A percentile compares a stretch with the other conserved stretches of the same genome.
These are phyloP conservation scores for Nothura maculosa DNA, from an alignment of 2,797 vertebrate species.

Conservation along the genomic window DNA sequence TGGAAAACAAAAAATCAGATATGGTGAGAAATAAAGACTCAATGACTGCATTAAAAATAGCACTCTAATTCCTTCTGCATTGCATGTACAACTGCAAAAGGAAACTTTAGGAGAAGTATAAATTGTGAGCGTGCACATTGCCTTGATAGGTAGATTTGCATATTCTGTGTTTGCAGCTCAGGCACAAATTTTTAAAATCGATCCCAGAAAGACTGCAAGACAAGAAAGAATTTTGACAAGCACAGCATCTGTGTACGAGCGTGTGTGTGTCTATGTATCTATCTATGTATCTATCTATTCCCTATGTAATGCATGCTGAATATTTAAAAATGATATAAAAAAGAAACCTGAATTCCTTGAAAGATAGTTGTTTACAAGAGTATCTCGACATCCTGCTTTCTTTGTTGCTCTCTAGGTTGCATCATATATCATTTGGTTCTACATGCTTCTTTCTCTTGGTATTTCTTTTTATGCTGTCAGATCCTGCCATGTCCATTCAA, in stretches of 20 bases:
- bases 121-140: not conserved
- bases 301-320: slow-evolving; percentile 60
- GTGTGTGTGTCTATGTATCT: not conserved
- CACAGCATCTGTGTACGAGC: slow-evolving; percentile 19
- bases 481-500: slow-evolving; percentile 84
- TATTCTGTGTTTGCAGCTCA: slow-evolving; percentile 55
- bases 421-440: slow-evolving; percentile 80
- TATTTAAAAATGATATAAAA: slow-evolving; percentile 69
- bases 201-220: slow-evolving; percentile 39
- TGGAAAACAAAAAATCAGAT: slow-evolving; percentile 36
- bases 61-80: not conserved
- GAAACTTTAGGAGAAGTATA: not conserved
- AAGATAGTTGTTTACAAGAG: slow-evolving; percentile 72
- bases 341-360: slow-evolving; percentile 67
- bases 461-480: slow-evolving; percentile 81
- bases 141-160: slow-evolving; percentile 22
- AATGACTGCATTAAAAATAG: not conserved
- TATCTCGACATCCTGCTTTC: slow-evolving; percentile 62
- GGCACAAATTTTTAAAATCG: slow-evolving; percentile 50
- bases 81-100: not conserved
- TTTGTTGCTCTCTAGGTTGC: slow-evolving; percentile 74
- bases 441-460: slow-evolving; percentile 76
- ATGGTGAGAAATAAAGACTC: not conserved
- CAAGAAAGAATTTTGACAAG: slow-evolving; percentile 68
- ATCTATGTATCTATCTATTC: slow-evolving; percentile 63